Conservation (phyloP, 2,888 invertebrate species). For the Diabrotica balteata region DNA sequence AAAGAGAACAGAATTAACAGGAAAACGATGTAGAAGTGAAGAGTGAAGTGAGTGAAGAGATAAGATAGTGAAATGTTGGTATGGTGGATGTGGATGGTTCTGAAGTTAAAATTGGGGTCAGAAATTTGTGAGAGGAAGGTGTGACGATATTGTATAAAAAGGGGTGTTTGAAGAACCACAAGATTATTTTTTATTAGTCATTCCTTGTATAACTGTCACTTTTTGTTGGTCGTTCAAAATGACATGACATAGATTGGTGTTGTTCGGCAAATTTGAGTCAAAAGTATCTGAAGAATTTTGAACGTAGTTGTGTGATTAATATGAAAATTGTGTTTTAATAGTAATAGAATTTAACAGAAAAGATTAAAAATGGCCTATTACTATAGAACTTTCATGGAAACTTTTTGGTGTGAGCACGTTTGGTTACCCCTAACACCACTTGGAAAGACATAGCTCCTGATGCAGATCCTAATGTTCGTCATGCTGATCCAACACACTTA, state of each 20-base stretch:
- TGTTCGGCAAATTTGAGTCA: constrained; percentile 35
- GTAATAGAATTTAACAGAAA: constrained; percentile 20
- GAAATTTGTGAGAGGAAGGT: no score
- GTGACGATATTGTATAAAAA: no score
- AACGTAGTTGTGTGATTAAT: constrained; percentile 23
- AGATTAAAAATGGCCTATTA: constrained; percentile 57
- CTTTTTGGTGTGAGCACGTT: constrained; percentile 84
- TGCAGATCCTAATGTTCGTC: constrained; percentile 72
- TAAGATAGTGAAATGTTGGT: no score
- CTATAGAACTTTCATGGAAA: constrained; percentile 60
- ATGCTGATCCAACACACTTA: constrained; percentile 82
- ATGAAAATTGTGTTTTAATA: constrained; percentile 31
- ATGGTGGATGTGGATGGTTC: no score
- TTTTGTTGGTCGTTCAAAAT: constrained; percentile 16
- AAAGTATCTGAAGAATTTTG: constrained; percentile 26
- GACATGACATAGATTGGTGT: constrained; percentile 40
- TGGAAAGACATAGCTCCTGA: constrained; percentile 88
- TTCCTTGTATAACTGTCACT: not conserved
- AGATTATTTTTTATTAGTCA: no score
- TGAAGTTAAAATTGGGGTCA: no score
- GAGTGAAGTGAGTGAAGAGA: no score
- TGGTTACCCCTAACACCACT: constrained; percentile 93
- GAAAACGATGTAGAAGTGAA: no score
- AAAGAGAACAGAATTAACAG: no score
- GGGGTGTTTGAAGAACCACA: no score